Base-by-base conservation (phyloP, 2,113 vertebrate species). In the Amphiprion percula region DNA sequence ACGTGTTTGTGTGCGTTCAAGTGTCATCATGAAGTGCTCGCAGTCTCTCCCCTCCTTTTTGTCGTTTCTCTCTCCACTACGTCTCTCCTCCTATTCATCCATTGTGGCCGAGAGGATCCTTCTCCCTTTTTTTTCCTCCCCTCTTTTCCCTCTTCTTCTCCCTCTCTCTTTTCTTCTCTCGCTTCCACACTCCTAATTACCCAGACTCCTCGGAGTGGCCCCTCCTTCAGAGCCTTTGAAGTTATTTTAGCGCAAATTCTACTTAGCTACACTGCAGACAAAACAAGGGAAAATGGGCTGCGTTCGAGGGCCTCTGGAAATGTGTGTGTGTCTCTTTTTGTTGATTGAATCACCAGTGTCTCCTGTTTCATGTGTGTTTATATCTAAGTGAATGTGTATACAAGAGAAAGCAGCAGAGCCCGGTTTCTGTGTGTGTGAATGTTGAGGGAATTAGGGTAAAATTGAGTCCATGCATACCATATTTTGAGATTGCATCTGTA, bases 231-330 rank as follows among this genome's bases (percentile, higher is more conserved):
- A 80, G 50, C 69, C 91, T 92, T 93, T 91, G 90, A 93, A 90
- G 91, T 91, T 91, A 90, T 92, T 91, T 91, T 84, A 87, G 83
- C 64, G 2, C 72, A 90, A 83, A 88, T 91, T 91, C 89, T 83
- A 78, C 87, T 90, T 80, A 66, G 80, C 87, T 83, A 50, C 85
- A 74, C 80, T 86, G 83, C 80, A 89, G 91, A 91, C 90, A 87
- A 92, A 92, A 89, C 89, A 88, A 76, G 87, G 49, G n/a, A 7
- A 62, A 80, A 59, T 74, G 59, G 65, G 39, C 84, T 82, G 78
- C 47, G 19, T 86, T 86, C 68, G 49, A 80, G 68, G 80, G 58
- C 77, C 80, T 79, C 53, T 87, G 74, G 26, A 86, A 68, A 66
- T 67, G 28, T 54, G 66, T 67, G 39, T 64, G 24, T 81, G 44